Conservation (phyloP, 2,797 vertebrate species). For the Carcharodon carcharias region DNA sequence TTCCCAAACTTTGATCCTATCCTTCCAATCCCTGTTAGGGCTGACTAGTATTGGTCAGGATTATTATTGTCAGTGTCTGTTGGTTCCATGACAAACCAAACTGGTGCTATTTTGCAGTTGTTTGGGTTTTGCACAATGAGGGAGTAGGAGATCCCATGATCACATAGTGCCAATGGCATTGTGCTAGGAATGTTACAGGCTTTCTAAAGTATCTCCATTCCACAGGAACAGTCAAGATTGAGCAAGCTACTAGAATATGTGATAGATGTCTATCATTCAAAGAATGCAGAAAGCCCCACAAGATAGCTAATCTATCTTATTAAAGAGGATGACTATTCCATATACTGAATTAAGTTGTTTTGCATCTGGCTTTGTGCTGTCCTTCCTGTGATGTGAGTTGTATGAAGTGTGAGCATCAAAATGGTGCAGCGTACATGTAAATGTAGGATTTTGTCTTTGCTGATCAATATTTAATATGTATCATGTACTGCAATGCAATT, state of each 20-base stretch:
- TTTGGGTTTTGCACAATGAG: neutral
- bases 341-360: neutral
- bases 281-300: neutral
- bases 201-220: neutral
- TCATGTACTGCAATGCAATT: slow-evolving; percentile 2
- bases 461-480: slow-evolving; percentile 15
- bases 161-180: neutral
- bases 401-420: slow-evolving; percentile 10
- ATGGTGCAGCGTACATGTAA: neutral
- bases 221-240: neutral
- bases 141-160: neutral
- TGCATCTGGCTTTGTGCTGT: neutral
- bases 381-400: neutral
- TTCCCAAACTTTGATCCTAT: neutral
- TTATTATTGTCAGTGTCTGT: neutral
- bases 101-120: neutral
- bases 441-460: neutral
- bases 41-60: neutral
- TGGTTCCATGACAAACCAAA: neutral
- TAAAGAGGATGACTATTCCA: neutral
- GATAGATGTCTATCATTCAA: neutral
- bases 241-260: neutral
- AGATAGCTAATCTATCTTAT: neutral
- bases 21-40: neutral
- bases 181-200: neutral